Conservation (phyloP, 2,113 vertebrate species). For the Helogale parvula region DNA sequence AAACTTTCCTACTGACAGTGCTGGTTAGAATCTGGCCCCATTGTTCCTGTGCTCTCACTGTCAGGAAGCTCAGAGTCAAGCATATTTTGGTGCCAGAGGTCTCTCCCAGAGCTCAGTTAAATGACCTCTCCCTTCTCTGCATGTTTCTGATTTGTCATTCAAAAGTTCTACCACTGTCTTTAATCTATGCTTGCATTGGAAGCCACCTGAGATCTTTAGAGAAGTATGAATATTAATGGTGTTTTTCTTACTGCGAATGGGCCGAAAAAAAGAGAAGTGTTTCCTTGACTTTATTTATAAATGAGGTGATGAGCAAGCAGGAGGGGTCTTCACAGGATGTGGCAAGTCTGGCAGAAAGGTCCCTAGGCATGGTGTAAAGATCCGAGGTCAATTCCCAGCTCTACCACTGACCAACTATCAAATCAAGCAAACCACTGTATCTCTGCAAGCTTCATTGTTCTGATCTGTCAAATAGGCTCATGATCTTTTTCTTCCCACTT, state of each 20-base stretch:
- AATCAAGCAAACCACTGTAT: background rate
- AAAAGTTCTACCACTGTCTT: background rate
- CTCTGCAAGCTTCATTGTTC: background rate
- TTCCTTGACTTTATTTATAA: slow-evolving; percentile 82
- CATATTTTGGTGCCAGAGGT: slow-evolving; percentile 10
- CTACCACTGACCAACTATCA: background rate
- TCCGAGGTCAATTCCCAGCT: slow-evolving; percentile 63
- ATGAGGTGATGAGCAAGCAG: background rate
- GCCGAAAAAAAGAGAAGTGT: slow-evolving; percentile 76
- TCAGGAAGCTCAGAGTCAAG: slow-evolving; percentile 35
- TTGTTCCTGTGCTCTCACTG: background rate
- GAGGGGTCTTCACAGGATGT: background rate
- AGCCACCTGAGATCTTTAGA: slow-evolving; percentile 63
- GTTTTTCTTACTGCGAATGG: slow-evolving; percentile 65
- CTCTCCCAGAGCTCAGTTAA: slow-evolving; percentile 13
- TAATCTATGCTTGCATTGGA: slow-evolving; percentile 70
- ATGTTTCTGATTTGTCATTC: background rate
- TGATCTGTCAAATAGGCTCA: background rate
- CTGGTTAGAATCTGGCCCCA: background rate
- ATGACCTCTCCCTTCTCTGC: slow-evolving; percentile 15
- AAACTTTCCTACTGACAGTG: slow-evolving; percentile 6
- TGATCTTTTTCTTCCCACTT: background rate
- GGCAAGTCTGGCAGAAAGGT: slow-evolving; percentile 54
- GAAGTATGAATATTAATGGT: slow-evolving; percentile 63
- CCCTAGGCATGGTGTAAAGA: slow-evolving; percentile 72